Evolutionary conservation across 2,113 vertebrate species (phyloP).

Genomic region (Platichthys stellatus): DNA sequence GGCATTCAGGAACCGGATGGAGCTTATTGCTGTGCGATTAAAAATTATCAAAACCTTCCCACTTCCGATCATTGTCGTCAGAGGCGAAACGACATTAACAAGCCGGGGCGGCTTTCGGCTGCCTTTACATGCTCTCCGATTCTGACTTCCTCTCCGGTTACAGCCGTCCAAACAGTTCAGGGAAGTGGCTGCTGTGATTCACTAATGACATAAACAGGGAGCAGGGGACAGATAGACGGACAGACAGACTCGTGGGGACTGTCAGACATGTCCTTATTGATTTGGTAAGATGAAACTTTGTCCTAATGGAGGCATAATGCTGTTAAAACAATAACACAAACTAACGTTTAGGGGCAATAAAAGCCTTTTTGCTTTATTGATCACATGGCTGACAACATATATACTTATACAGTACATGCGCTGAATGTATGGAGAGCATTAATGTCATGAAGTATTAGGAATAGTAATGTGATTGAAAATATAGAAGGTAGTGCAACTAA

Average conservation of each 20-base stretch:
- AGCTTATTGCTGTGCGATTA: constrained; percentile 38
- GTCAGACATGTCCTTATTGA: constrained; percentile 76
- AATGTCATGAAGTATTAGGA: background rate
- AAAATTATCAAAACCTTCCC: constrained; percentile 63
- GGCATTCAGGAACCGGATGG: constrained; percentile 43
- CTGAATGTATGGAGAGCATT: background rate
- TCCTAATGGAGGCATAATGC: constrained; percentile 75
- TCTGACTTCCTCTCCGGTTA: constrained; percentile 73
- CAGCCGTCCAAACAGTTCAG: constrained; percentile 68
- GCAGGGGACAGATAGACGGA: constrained; percentile 63
- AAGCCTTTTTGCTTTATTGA: constrained; percentile 57
- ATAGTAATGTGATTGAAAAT: background rate
- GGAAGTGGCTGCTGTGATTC: constrained; percentile 66
- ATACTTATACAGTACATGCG: background rate
- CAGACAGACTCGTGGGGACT: constrained; percentile 65
- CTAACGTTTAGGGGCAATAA: constrained; percentile 52
- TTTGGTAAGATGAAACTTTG: constrained; percentile 74
- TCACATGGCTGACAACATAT: constrained; percentile 30
- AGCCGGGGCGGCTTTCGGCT: constrained; percentile 30
- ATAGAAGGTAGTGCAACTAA: background rate
- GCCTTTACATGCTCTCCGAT: constrained; percentile 60
- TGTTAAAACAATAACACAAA: constrained; percentile 58
- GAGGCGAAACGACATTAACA: constrained; percentile 62
- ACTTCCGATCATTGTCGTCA: constrained; percentile 67
- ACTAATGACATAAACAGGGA: constrained; percentile 71